A percentile compares a stretch with the other conserved stretches of the same genome.
phyloP scores from a whole-genome alignment of 2,888 invertebrate species.

The Catonia carolina region DNA sequence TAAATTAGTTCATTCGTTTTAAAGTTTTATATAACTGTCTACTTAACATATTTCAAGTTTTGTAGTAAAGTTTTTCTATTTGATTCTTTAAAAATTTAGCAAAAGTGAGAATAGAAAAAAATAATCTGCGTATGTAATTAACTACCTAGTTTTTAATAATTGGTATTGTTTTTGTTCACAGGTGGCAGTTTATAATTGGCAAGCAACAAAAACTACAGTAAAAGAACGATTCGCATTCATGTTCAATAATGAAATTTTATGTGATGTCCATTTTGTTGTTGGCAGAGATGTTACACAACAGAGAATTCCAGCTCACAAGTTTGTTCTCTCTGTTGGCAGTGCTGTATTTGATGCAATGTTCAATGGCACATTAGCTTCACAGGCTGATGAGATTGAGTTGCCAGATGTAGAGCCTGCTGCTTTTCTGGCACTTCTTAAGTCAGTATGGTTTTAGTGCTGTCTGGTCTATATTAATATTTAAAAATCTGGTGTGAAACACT shows the following conservation, averaged over 20 bases:
- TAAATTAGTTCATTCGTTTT: too few relatives aligned
- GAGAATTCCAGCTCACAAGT: constrained; percentile 71
- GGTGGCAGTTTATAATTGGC: constrained; percentile 52
- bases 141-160: too few relatives aligned
- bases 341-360: constrained; percentile 86
- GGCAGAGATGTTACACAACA: constrained; percentile 62
- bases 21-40: too few relatives aligned
- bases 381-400: constrained; percentile 65
- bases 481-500: too few relatives aligned
- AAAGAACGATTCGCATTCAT: constrained; percentile 67
- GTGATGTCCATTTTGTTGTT: constrained; percentile 72
- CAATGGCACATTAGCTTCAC: constrained; percentile 64
- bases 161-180: neutral
- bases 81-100: too few relatives aligned
- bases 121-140: too few relatives aligned
- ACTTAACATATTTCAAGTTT: too few relatives aligned
- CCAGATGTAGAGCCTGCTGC: constrained; percentile 80
- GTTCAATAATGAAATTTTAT: constrained; percentile 57
- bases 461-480: too few relatives aligned
- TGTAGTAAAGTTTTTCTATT: too few relatives aligned
- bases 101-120: too few relatives aligned
- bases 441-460: constrained; percentile 14
- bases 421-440: constrained; percentile 63
- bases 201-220: constrained; percentile 66
- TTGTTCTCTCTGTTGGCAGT: constrained; percentile 73